Percentiles rank a stretch among this genome's conserved stretches.
Evolutionary conservation across 2,888 invertebrate species (phyloP).

Genomic region (Keiferia lycopersicella): DNA sequence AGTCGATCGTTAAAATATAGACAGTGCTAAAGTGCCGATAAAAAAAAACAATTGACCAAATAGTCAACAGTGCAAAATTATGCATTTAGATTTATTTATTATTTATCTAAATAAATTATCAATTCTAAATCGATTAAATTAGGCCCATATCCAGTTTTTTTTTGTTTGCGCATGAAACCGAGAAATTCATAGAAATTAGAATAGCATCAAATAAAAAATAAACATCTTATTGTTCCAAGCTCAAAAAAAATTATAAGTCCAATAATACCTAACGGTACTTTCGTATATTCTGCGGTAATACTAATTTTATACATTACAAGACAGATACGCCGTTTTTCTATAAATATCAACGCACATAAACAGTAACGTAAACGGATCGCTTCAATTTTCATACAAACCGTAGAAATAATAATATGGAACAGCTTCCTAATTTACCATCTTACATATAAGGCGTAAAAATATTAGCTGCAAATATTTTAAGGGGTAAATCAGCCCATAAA

Average conservation of each 20-base stretch:
- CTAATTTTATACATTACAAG: constrained; percentile 12
- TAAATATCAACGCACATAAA: background rate
- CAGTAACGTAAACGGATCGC: too few relatives aligned
- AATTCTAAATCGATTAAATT: background rate
- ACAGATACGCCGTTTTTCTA: constrained; percentile 15
- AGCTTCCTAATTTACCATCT: too few relatives aligned
- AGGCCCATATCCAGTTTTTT: too few relatives aligned
- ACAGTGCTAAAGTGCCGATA: background rate
- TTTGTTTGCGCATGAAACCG: too few relatives aligned
- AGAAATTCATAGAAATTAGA: too few relatives aligned
- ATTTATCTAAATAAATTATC: background rate
- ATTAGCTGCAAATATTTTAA: too few relatives aligned
- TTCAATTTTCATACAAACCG: too few relatives aligned
- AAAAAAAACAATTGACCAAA: background rate
- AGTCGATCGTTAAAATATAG: background rate
- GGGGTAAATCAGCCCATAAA: too few relatives aligned
- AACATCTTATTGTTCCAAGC: constrained; percentile 1
- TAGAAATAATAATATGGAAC: too few relatives aligned
- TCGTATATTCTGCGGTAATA: background rate
- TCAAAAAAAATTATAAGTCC: background rate
- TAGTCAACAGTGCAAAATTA: background rate
- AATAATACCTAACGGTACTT: background rate
- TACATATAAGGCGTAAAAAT: too few relatives aligned
- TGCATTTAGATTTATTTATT: background rate
- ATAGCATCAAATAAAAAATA: background rate